Evolutionary conservation across 2,113 vertebrate species (phyloP).

Genomic region (Onychostruthus taczanowskii): DNA sequence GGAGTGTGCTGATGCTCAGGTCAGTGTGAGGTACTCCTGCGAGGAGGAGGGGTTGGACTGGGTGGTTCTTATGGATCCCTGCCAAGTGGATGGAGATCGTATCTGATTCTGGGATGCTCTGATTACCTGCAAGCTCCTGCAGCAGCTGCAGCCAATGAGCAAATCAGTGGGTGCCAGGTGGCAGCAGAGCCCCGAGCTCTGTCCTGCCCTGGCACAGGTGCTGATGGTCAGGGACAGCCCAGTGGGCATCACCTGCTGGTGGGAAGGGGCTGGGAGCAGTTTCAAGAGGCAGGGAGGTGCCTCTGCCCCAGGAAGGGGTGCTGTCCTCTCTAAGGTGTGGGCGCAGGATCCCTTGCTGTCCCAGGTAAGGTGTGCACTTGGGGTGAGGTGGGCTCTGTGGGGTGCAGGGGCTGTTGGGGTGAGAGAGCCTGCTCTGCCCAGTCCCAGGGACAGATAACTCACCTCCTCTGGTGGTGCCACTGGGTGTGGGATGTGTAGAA

Average conservation of each 20-base stretch:
- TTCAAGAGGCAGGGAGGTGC: no score
- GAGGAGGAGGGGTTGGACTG: not conserved
- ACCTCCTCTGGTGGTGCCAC: accelerated
- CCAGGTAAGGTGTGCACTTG: not conserved
- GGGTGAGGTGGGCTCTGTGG: not conserved
- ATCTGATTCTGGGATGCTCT: not conserved
- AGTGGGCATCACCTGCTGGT: not conserved
- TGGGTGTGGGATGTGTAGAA: not conserved
- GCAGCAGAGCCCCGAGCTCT: not conserved
- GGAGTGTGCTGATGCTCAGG: not conserved
- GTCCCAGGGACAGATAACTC: accelerated
- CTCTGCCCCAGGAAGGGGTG: accelerated
- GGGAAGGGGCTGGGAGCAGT: not conserved
- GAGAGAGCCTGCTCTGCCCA: not conserved
- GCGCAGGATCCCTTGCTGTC: accelerated
- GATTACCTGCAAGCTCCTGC: not conserved
- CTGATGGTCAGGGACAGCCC: not conserved
- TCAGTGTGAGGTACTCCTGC: not conserved
- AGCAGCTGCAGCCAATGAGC: not conserved
- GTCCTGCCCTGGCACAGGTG: not conserved
- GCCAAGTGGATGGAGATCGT: not conserved
- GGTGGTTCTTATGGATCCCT: not conserved
- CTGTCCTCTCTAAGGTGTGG: accelerated
- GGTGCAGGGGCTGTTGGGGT: not conserved
- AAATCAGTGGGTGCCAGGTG: not conserved